phyloP scores from a whole-genome alignment of 2,888 invertebrate genomes.

The Allacma fusca region DNA sequence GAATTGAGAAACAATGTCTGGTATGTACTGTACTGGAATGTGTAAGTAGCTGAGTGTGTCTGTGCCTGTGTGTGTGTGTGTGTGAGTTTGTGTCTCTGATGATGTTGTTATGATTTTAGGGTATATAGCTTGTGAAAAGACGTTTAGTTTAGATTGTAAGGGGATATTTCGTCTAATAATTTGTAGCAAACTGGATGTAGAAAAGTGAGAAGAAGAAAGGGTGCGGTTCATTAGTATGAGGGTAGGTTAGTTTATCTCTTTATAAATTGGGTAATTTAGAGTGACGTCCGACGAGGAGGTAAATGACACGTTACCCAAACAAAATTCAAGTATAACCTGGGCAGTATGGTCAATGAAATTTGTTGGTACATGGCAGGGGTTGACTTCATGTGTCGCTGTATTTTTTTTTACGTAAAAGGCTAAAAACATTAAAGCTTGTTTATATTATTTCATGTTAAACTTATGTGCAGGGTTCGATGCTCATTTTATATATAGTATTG shows the following conservation, averaged over 20 bases:
- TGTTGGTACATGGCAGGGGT: not conserved
- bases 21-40: too few relatives aligned
- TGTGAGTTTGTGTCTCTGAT: too few relatives aligned
- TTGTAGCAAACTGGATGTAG: constrained; percentile 1
- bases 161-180: not conserved
- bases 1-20: too few relatives aligned
- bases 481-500: too few relatives aligned
- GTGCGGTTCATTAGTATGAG: constrained; percentile 47
- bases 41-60: too few relatives aligned
- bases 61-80: too few relatives aligned
- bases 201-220: constrained; percentile 26
- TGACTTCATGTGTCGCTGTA: not conserved
- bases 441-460: too few relatives aligned
- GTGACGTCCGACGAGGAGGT: constrained; percentile 41
- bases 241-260: constrained; percentile 44
- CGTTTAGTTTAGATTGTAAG: not conserved
- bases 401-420: not conserved
- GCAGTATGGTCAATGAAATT: not conserved
- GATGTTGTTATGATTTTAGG: too few relatives aligned
- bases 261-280: constrained; percentile 39
- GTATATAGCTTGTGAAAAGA: not conserved
- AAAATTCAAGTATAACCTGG: constrained; percentile 4
- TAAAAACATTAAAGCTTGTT: not conserved
- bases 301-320: constrained; percentile 42
- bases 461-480: too few relatives aligned